Percentiles rank a stretch among this genome's conserved stretches.
phyloP scores from a whole-genome alignment of 2,113 vertebrate species.

The Oreochromis aureus region DNA sequence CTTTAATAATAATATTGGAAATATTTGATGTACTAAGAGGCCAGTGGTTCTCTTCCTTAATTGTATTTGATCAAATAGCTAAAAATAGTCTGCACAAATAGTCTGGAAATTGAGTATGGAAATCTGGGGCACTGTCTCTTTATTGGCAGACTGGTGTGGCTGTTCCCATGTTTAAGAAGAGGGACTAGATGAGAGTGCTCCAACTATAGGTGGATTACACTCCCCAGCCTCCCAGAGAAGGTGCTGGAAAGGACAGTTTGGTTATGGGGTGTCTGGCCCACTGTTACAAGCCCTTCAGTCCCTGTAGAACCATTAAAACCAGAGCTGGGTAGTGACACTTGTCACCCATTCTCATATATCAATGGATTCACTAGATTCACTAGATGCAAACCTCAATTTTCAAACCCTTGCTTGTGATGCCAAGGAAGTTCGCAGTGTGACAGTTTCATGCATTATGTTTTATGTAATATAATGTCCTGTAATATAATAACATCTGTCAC shows the following conservation, averaged over 20 bases:
- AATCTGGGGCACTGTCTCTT: not conserved
- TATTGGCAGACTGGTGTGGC: not conserved
- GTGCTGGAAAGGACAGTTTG: not conserved
- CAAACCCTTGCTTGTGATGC: not conserved
- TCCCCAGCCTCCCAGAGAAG: not conserved
- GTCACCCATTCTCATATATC: not conserved
- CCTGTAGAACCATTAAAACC: not conserved
- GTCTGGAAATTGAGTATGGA: not conserved
- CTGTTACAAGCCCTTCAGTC: not conserved
- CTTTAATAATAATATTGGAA: not conserved
- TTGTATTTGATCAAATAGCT: not conserved
- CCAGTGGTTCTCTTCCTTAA: not conserved
- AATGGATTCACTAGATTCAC: not conserved
- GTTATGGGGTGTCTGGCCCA: not conserved
- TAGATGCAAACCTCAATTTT: not conserved
- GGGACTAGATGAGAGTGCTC: not conserved
- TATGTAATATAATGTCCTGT: not conserved
- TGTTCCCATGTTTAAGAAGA: not conserved
- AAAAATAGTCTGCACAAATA: not conserved
- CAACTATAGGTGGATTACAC: not conserved
- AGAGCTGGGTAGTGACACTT: not conserved
- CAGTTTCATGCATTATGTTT: not conserved
- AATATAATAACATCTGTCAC: not conserved
- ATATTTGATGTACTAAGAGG: not conserved
- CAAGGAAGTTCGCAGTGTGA: not conserved